phyloP scores from a whole-genome alignment of 2,113 vertebrate species.

The Bos javanicus region DNA sequence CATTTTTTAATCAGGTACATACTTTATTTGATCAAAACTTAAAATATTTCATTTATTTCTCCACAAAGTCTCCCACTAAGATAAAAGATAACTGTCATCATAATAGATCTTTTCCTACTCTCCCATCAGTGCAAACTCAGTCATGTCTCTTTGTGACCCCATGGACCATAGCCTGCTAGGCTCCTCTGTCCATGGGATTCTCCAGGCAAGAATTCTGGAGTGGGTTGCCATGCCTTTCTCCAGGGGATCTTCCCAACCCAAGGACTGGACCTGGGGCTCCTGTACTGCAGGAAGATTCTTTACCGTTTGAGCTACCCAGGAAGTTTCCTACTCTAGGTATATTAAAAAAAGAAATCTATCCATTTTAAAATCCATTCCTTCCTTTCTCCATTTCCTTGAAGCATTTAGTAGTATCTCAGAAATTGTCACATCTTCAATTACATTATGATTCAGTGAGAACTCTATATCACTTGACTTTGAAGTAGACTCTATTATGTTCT shows the following conservation, averaged over 20 bases:
- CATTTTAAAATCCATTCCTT: conserved; percentile 20
- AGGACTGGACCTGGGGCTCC: not conserved
- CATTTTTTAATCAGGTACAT: not conserved
- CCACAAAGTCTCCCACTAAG: not conserved
- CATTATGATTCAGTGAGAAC: not conserved
- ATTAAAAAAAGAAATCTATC: conserved; percentile 24
- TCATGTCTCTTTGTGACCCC: not conserved
- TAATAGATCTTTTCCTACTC: not conserved
- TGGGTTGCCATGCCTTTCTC: not conserved
- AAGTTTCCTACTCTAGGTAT: not conserved
- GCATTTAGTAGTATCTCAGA: not conserved
- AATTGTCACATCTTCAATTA: not conserved
- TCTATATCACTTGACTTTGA: not conserved
- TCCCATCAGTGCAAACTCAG: not conserved
- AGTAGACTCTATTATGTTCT: not conserved
- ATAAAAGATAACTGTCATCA: not conserved
- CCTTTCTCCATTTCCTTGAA: conserved; percentile 10
- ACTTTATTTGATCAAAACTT: conserved; percentile 1
- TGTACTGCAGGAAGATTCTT: not conserved
- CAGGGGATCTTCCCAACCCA: not conserved
- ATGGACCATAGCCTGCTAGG: not conserved
- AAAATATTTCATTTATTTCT: not conserved
- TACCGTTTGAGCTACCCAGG: rapidly evolving
- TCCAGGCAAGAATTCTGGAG: not conserved
- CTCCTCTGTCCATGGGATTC: not conserved